A percentile compares a stretch with the other conserved stretches of the same genome.
These are phyloP conservation scores for Albula glossodonta DNA, from an alignment of 2,113 vertebrate species.

Conservation along the genomic window DNA sequence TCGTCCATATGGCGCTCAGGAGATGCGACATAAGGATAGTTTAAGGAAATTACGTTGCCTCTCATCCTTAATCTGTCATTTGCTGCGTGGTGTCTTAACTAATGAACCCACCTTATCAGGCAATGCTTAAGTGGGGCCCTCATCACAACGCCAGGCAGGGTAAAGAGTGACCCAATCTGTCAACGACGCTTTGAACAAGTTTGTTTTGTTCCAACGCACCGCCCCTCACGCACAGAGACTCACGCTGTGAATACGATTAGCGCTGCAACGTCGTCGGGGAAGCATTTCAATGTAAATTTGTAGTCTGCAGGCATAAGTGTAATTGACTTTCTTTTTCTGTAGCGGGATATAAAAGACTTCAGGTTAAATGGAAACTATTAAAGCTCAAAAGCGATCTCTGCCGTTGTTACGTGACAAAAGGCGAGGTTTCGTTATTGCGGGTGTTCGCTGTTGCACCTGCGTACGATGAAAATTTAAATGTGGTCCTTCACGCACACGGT, in stretches of 20 bases:
- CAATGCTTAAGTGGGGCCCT: constrained; percentile 95
- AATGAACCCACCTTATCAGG: constrained; percentile 94
- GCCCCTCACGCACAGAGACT: constrained; percentile 83
- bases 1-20: constrained; percentile 98
- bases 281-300: constrained; percentile 99
- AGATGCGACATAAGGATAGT: constrained; percentile 97
- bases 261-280: constrained; percentile 90
- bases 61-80: constrained; percentile 99
- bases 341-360: constrained; percentile 98
- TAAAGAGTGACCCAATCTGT: constrained; percentile 94
- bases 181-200: constrained; percentile 88
- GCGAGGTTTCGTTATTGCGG: constrained; percentile 74
- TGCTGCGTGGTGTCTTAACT: constrained; percentile 98
- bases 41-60: constrained; percentile 89
- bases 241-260: constrained; percentile 98
- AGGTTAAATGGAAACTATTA: constrained; percentile 99
- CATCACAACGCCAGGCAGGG: constrained; percentile 91
- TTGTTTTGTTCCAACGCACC: constrained; percentile 94
- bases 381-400: constrained; percentile 95
- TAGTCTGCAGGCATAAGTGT: constrained; percentile 94
- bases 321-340: constrained; percentile 90
- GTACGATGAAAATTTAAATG: constrained; percentile 80
- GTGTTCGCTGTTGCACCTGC: constrained; percentile 61
- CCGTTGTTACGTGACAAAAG: constrained; percentile 96
- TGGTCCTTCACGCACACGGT: constrained; percentile 88